Evolutionary conservation across 2,888 invertebrate species (phyloP), one percentile per base, ranked within the genome.

Genomic region (Ormyrus rosae): DNA sequence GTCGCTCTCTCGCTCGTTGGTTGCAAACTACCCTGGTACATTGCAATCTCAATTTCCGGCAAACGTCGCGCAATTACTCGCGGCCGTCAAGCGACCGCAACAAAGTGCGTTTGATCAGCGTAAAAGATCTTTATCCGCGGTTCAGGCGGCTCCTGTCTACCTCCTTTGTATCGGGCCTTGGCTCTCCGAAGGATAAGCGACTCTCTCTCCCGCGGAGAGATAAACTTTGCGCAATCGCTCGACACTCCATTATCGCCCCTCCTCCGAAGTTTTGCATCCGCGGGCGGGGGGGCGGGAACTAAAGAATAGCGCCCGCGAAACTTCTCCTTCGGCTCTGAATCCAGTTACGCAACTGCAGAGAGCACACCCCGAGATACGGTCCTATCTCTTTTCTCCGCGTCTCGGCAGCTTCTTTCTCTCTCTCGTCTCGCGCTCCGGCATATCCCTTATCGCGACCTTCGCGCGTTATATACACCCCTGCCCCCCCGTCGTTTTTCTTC

Each of bases 211-310:
- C 34, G 34, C 34, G 34, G 34, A n/a, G 34, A 53, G 46, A 70
- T 77, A 69, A 77, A 63, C 55, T 53, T 63, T 56, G 55, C 56
- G 34, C 69, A 63, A 77, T 77, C 56, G 46, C 48, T 48, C 34
- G 55, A 45, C 51, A 61, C 45, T 45, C 45, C 53, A 77, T 77
- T 77, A 70, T 50, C 60, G 51, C 11, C 8, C 46, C 48, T 4
- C 46, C 19, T 4, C 34, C 34, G 34, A 34, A 34, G 34, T 34
- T 55, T 56, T 65, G 55, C 51, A 46, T 45, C 6, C 34, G 34
- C 34, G 34, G 34, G 34, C 0, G 34, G 34, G 34, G 34, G 0
- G 34, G 4, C 13, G 34, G 34, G 4, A 34, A 3, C 34, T 34
- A 34, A 34, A 34, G 34, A 34, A 34, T 4, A 34, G 34, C 34